A percentile compares a stretch with the other conserved stretches of the same genome.
Conservation (phyloP, 2,797 vertebrate genomes). For the Eulemur coronatus region DNA sequence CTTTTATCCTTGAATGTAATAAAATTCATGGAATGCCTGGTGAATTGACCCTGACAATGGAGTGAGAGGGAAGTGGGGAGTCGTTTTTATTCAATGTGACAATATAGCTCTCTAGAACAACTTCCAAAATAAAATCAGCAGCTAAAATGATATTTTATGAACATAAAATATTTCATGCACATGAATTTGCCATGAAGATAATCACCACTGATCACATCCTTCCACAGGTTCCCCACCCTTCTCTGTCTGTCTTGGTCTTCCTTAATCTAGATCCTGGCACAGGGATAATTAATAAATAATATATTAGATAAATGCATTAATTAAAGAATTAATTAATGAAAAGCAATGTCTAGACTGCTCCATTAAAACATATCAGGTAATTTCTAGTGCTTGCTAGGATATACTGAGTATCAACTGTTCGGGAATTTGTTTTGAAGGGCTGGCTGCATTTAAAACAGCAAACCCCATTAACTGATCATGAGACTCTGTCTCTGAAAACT, state of each 20-base stretch:
- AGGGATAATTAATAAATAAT: neutral
- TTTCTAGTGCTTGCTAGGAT: conserved; percentile 1
- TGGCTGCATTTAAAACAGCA: neutral
- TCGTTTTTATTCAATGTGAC: neutral
- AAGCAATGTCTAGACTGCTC: neutral
- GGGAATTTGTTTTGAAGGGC: neutral
- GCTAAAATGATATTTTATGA: neutral
- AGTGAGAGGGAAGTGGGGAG: neutral
- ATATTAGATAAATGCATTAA: neutral
- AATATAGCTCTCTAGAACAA: neutral
- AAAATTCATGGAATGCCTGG: neutral
- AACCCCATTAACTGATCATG: neutral
- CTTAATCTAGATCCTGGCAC: neutral
- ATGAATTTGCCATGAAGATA: neutral
- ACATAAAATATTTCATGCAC: neutral
- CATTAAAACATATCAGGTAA: neutral
- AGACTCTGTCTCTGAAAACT: neutral
- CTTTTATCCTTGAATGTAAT: conserved; percentile 6
- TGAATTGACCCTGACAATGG: neutral
- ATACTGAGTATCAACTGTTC: neutral
- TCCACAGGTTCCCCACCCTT: too few relatives aligned
- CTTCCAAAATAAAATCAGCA: neutral
- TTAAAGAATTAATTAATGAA: neutral
- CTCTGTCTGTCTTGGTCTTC: neutral
- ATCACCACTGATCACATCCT: neutral